These are phyloP conservation scores for Eulemur coronatus DNA, from an alignment of 2,797 vertebrate genomes.

Conservation along the genomic window DNA sequence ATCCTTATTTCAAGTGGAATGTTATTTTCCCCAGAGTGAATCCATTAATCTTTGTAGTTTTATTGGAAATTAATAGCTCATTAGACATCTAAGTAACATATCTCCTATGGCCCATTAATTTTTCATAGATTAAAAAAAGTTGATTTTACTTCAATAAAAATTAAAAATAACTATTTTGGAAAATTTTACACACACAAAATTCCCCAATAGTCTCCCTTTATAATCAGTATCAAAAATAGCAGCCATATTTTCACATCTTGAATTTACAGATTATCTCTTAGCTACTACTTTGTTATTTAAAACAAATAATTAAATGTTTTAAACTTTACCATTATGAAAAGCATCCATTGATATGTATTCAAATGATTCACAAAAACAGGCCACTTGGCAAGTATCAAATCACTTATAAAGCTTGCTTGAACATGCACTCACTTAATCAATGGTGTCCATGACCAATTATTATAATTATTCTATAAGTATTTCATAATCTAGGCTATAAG, in stretches of 20 bases:
- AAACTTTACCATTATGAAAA: constrained; percentile 22
- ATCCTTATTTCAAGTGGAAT: constrained; percentile 62
- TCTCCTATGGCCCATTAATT: constrained; percentile 63
- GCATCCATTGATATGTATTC: not conserved
- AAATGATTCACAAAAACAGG: not conserved
- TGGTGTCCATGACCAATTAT: not conserved
- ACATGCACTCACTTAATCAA: constrained; percentile 32
- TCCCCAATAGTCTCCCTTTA: not conserved
- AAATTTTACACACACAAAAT: not conserved
- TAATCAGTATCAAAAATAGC: constrained; percentile 17
- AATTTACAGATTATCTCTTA: not conserved
- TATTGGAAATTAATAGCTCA: constrained; percentile 67
- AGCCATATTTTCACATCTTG: not conserved
- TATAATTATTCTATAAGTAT: not conserved
- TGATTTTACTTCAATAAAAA: constrained; percentile 68
- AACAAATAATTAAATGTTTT: constrained; percentile 50
- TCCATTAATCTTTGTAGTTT: constrained; percentile 55
- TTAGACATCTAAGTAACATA: constrained; percentile 61
- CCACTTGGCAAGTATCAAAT: not conserved
- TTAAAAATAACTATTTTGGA: constrained; percentile 48
- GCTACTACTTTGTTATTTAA: not conserved
- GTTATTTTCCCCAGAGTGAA: constrained; percentile 56
- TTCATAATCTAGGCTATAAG: not conserved
- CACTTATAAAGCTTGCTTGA: constrained; percentile 5
- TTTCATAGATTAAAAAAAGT: constrained; percentile 48